phyloP scores from a whole-genome alignment of 2,113 vertebrate genomes.

The Cyanoramphus novaezelandiae region DNA sequence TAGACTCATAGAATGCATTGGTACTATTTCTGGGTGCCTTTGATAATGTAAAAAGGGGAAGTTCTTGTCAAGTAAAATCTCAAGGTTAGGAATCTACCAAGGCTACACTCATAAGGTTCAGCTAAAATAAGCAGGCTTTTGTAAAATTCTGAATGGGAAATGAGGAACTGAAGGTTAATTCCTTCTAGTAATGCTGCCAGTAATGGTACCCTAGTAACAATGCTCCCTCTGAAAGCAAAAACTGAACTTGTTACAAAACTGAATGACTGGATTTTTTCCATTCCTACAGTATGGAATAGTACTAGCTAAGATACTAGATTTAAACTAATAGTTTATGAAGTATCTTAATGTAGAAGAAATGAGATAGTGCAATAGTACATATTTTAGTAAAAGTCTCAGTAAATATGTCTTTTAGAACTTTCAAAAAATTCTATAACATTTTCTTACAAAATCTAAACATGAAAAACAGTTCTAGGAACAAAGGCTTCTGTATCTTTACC shows the following conservation, averaged over 20 bases:
- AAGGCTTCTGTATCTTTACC: not conserved
- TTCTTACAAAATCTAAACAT: not conserved
- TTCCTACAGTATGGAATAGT: not conserved
- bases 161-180: not conserved
- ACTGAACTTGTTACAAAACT: not conserved
- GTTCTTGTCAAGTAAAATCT: not conserved
- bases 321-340: not conserved
- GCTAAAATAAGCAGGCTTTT: not conserved
- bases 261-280: not conserved
- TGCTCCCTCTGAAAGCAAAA: not conserved
- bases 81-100: not conserved
- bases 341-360: not conserved
- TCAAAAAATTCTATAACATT: not conserved
- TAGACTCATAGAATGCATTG: not conserved
- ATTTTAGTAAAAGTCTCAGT: not conserved
- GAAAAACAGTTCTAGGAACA: not conserved
- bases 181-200: not conserved
- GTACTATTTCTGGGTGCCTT: not conserved
- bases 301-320: not conserved
- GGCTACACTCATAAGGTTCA: not conserved
- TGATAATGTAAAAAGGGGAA: not conserved
- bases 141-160: not conserved
- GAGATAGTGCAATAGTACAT: not conserved
- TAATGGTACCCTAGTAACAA: not conserved
- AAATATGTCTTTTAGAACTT: not conserved